A percentile compares a stretch with the other conserved stretches of the same genome.
Conservation (phyloP, 92 coral and sea anemone species). For the Parazoanthus darwini region DNA sequence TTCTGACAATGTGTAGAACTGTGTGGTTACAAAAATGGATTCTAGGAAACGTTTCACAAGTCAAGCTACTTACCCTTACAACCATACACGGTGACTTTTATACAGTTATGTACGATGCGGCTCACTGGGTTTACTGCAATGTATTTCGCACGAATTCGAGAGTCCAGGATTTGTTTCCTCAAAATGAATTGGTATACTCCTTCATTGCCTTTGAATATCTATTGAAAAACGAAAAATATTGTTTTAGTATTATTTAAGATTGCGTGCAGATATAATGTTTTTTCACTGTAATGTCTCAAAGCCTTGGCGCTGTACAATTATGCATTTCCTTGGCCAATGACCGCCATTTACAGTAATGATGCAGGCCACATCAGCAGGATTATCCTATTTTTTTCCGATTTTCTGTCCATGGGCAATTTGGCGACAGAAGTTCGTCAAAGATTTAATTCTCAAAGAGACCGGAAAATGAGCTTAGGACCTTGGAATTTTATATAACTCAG, state of each 20-base stretch:
- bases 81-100: conserved; percentile 9
- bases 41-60: background rate
- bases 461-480: too few relatives aligned
- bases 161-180: background rate
- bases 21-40: too few relatives aligned
- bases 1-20: too few relatives aligned
- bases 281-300: too few relatives aligned
- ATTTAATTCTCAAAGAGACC: too few relatives aligned
- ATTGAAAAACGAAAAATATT: background rate
- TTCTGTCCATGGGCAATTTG: too few relatives aligned
- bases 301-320: background rate
- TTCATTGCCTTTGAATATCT: conserved; percentile 20
- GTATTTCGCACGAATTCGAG: conserved; percentile 18
- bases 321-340: too few relatives aligned
- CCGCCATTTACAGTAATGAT: too few relatives aligned
- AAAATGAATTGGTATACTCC: background rate
- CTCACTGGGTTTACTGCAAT: background rate
- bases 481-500: too few relatives aligned
- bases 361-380: too few relatives aligned
- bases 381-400: too few relatives aligned
- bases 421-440: too few relatives aligned
- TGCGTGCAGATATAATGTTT: background rate
- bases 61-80: conserved; percentile 12
- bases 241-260: background rate
- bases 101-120: background rate